phyloP scores from a whole-genome alignment of 2,113 vertebrate genomes.

The Pristiophorus japonicus region DNA sequence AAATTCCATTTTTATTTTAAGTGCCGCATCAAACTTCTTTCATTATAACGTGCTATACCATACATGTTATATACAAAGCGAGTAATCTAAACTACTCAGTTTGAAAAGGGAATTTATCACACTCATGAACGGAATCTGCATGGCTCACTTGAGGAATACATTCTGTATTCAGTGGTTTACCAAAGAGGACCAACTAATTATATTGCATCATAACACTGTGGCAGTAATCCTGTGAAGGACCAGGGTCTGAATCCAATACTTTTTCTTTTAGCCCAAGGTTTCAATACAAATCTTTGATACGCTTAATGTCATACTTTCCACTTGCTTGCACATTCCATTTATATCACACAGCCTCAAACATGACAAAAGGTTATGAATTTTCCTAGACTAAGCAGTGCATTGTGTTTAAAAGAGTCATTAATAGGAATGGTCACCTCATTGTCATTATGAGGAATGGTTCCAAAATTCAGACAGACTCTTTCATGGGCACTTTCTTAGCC shows the following conservation, averaged over 20 bases:
- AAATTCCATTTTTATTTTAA: background rate
- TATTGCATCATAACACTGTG: background rate
- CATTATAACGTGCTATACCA: background rate
- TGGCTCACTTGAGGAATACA: background rate
- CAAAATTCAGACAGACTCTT: background rate
- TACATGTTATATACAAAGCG: background rate
- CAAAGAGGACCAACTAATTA: background rate
- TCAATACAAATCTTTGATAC: constrained; percentile 34
- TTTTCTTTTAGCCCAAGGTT: background rate
- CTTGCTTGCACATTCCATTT: constrained; percentile 31
- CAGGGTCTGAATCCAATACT: background rate
- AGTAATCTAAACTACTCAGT: background rate
- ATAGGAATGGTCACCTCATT: background rate
- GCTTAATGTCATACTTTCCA: constrained; percentile 24
- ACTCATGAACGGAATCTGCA: background rate
- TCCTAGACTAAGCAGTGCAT: background rate
- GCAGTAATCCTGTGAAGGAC: background rate
- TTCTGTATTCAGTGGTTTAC: background rate
- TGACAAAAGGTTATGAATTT: constrained; percentile 22
- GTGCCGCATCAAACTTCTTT: background rate
- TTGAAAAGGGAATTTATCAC: background rate
- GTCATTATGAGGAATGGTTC: background rate
- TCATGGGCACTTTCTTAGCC: background rate
- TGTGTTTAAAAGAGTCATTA: constrained; percentile 18
- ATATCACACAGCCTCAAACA: background rate